Conservation (phyloP, 2,797 vertebrate species). For the Hapalemur alaotrensis region DNA sequence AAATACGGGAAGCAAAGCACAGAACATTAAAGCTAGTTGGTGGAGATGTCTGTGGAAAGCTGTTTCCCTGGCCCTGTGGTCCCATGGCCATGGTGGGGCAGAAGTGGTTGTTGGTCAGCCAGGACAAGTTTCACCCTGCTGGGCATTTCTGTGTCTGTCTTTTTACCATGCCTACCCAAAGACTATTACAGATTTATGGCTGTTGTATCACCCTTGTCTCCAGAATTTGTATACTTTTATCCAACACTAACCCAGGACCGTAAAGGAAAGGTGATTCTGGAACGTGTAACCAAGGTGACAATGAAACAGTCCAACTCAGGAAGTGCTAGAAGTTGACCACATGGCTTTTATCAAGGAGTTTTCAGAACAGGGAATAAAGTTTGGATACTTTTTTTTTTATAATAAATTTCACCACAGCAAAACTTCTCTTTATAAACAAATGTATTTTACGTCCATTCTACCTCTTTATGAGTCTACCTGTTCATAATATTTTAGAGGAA, state of each 20-base stretch:
- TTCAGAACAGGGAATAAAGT: not conserved
- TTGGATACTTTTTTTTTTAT: not conserved
- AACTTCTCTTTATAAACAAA: not conserved
- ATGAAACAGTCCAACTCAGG: not conserved
- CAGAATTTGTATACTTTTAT: not conserved
- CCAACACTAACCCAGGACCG: not conserved
- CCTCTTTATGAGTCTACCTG: not conserved
- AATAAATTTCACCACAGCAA: not conserved
- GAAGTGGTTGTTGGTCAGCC: not conserved
- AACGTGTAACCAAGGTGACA: not conserved
- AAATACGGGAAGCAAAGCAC: not conserved
- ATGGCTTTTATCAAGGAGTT: not conserved
- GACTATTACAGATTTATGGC: no score
- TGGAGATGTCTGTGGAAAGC: not conserved
- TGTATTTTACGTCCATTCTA: not conserved
- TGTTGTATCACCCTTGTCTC: not conserved
- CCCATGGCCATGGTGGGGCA: not conserved
- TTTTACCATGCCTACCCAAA: not conserved
- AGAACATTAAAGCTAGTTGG: not conserved
- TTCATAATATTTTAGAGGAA: not conserved
- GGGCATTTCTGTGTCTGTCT: no score
- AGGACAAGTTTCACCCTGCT: no score
- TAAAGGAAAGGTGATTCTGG: not conserved
- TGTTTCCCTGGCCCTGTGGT: accelerated
- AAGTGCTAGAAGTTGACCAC: not conserved